Conservation (phyloP, 2,797 vertebrate species). For the Streptopelia turtur region DNA sequence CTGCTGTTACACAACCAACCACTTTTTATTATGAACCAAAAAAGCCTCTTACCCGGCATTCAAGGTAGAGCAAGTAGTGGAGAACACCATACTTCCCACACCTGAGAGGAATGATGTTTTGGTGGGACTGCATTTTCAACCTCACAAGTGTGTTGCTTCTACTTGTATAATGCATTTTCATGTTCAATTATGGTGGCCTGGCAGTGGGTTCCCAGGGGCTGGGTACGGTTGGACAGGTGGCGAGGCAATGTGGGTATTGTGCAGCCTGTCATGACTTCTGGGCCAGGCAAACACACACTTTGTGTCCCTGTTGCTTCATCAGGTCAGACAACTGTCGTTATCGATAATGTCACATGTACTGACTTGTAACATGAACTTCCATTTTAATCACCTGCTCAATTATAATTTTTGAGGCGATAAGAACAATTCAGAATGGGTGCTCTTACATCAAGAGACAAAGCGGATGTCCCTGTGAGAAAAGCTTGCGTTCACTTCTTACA, state of each 20-base stretch:
- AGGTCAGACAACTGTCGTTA: background rate
- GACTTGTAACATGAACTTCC: background rate
- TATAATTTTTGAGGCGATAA: background rate
- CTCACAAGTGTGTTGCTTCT: background rate
- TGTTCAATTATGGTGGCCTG: fast-evolving
- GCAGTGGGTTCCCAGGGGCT: background rate
- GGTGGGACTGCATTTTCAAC: background rate
- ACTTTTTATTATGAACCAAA: background rate
- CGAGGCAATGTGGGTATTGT: background rate
- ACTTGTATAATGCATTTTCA: fast-evolving
- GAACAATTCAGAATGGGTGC: background rate
- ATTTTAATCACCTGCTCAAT: background rate
- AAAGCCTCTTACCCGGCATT: background rate
- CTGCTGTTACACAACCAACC: background rate
- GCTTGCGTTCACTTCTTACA: background rate
- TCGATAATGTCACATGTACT: fast-evolving
- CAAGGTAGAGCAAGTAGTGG: background rate
- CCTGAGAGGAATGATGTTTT: background rate
- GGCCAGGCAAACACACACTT: background rate
- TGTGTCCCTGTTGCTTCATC: background rate
- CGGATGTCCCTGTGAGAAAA: background rate
- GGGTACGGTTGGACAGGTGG: background rate
- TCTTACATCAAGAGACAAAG: background rate
- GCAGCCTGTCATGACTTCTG: background rate
- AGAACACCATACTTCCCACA: background rate